Evolutionary conservation across 1,140 invertebrate genomes (phyloP), one percentile per base, ranked within the genome.

Genomic region (Leptinotarsa undecemlineata): DNA sequence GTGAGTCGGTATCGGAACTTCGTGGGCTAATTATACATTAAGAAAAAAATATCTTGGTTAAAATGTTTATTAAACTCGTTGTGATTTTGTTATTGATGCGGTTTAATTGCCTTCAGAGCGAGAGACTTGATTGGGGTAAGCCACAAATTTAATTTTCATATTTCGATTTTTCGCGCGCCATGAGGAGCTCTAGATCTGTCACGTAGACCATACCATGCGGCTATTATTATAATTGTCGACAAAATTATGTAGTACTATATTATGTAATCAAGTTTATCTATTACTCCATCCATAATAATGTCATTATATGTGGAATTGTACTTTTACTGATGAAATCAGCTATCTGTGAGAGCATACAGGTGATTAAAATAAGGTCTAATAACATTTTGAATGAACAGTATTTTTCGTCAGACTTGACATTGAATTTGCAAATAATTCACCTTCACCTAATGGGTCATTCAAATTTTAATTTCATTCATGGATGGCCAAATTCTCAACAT

Each of bases 61-160:
- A 76, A 76, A 81, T 81, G 81, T 81, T 80, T 71, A 73, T 78
- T 70, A 78, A 80, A 70, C 20, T 81, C 48, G 21, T 67, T 72
- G 74, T 75, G 11, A 76, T 80, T 69, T 76, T 77, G 8, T 68
- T 72, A 1, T 5, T 77, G n/a, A 20, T 76, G 51, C 33, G 51
- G 17, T 15, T 71, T 61, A 48, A 61, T 14, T 26, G 20, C 48
- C 69, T 64, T 51, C 73, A 74, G 23, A 70, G 73, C 3, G 70
- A 77, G 33, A 66, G 73, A 63, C 74, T 75, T n/a, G 76, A 81
- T 33, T 82, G 81, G 81, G 81, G 81, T 82, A 76, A 82, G 81
- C 78, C 21, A 60, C 23, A 68, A 71, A 73, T 79, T 75, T 20
- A 21, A 14, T 15, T 51, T 48, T 75, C 77, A 75, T 6, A 67